Percentiles rank a stretch among this genome's conserved stretches.
These are phyloP conservation scores for Paramuricea clavata DNA, from an alignment of 92 coral and sea anemone species.

Conservation along the genomic window DNA sequence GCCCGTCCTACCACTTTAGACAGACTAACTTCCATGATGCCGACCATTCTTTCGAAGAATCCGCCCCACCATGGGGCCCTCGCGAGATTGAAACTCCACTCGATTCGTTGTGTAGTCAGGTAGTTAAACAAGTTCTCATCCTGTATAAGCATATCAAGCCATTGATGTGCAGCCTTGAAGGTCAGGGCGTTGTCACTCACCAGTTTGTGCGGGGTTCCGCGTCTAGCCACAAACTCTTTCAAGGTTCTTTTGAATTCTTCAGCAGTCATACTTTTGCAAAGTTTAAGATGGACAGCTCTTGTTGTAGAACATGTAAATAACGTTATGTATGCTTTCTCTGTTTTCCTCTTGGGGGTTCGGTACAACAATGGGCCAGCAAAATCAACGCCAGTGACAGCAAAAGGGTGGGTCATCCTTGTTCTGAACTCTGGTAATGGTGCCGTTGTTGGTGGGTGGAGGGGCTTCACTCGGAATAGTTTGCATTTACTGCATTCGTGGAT, in stretches of 20 bases:
- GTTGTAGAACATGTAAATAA: constrained; percentile 29
- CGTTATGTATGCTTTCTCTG: constrained; percentile 48
- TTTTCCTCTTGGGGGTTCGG: constrained; percentile 13
- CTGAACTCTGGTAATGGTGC: no score
- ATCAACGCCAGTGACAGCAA: no score
- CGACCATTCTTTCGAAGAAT: constrained; percentile 46
- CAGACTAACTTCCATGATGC: constrained; percentile 49
- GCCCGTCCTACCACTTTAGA: constrained; percentile 2
- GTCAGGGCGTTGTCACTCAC: constrained; percentile 53
- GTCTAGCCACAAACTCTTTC: constrained; percentile 67
- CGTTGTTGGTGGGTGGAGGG: no score
- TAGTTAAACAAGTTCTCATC: constrained; percentile 39
- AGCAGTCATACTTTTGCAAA: constrained; percentile 39
- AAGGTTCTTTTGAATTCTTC: constrained; percentile 51
- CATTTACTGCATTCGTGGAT: no score
- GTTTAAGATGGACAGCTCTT: constrained; percentile 59
- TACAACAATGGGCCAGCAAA: no score
- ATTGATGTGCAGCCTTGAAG: constrained; percentile 51
- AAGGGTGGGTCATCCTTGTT: no score
- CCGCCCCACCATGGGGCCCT: constrained; percentile 63
- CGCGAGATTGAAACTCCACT: constrained; percentile 56
- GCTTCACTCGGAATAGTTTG: no score
- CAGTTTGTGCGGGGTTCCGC: constrained; percentile 37
- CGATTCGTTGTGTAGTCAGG: constrained; percentile 33
- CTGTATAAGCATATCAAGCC: constrained; percentile 34